These are phyloP conservation scores for Aphaenogaster floridana DNA, from an alignment of 1,140 invertebrate genomes.

Conservation along the genomic window DNA sequence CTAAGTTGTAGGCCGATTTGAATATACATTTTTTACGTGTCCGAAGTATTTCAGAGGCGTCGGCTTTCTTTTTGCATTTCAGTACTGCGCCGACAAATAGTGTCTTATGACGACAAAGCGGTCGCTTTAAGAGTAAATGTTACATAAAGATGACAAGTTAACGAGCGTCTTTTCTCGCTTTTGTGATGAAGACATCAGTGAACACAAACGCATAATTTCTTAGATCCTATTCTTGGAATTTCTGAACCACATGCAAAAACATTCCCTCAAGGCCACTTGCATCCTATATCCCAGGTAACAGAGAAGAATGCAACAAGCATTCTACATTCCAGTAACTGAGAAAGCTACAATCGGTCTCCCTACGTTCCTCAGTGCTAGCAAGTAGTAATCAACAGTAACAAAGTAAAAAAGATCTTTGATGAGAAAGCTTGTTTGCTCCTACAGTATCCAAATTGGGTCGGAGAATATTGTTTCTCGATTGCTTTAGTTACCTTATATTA, in stretches of 20 bases:
- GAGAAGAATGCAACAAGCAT: too few species aligned
- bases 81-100: slow-evolving; percentile 52
- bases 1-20: slow-evolving; percentile 21
- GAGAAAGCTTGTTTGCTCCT: too few species aligned
- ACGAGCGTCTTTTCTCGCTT: slow-evolving; percentile 53
- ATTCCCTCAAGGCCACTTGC: not conserved
- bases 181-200: slow-evolving; percentile 10
- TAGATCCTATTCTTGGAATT: not conserved
- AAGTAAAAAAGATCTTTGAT: too few species aligned
- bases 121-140: slow-evolving; percentile 47
- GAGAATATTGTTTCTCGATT: too few species aligned
- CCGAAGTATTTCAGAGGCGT: slow-evolving; percentile 20
- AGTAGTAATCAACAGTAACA: too few species aligned
- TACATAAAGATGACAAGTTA: slow-evolving; percentile 63
- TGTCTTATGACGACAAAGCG: slow-evolving; percentile 52
- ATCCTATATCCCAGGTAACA: not conserved
- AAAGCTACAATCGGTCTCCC: too few species aligned
- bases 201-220: slow-evolving; percentile 9
- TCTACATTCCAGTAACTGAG: too few species aligned
- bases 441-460: too few species aligned
- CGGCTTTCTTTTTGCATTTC: slow-evolving; percentile 49
- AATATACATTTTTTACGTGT: slow-evolving; percentile 40
- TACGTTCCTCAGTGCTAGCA: too few species aligned
- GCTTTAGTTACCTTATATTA: too few species aligned
- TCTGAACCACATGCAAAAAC: not conserved